phyloP scores from a whole-genome alignment of 1,140 invertebrate genomes.

The Tribolium castaneum region DNA sequence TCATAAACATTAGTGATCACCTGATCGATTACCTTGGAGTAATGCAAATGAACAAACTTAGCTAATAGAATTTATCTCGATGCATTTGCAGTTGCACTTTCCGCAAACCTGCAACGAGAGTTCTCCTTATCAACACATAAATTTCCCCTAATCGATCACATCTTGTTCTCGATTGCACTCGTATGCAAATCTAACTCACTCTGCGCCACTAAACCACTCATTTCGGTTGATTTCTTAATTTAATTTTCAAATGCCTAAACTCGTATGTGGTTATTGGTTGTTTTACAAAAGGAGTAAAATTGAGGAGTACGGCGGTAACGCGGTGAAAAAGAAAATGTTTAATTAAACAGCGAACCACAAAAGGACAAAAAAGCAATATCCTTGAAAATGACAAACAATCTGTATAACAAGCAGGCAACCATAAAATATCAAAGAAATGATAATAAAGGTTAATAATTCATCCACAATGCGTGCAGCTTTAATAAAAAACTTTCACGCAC shows the following conservation, averaged over 20 bases:
- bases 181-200: neutral
- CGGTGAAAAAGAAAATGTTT: slow-evolving; percentile 29
- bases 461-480: slow-evolving; percentile 37
- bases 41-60: slow-evolving; percentile 31
- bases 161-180: neutral
- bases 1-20: slow-evolving; percentile 29
- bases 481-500: slow-evolving; percentile 40
- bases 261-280: no score
- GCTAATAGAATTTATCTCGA: slow-evolving; percentile 29
- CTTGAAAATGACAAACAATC: slow-evolving; percentile 32
- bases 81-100: neutral
- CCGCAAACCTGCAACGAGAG: neutral
- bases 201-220: neutral
- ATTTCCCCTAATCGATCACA: neutral
- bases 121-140: neutral
- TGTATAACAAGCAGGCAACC: slow-evolving; percentile 21
- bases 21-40: slow-evolving; percentile 35
- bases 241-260: neutral
- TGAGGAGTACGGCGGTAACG: neutral
- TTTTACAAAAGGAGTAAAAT: neutral
- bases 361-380: slow-evolving; percentile 10
- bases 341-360: slow-evolving; percentile 15
- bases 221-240: neutral
- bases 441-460: slow-evolving; percentile 39
- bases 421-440: slow-evolving; percentile 37